Evolutionary conservation across 2,888 invertebrate genomes (phyloP).

Genomic region (Aphidoletes aphidimyza): DNA sequence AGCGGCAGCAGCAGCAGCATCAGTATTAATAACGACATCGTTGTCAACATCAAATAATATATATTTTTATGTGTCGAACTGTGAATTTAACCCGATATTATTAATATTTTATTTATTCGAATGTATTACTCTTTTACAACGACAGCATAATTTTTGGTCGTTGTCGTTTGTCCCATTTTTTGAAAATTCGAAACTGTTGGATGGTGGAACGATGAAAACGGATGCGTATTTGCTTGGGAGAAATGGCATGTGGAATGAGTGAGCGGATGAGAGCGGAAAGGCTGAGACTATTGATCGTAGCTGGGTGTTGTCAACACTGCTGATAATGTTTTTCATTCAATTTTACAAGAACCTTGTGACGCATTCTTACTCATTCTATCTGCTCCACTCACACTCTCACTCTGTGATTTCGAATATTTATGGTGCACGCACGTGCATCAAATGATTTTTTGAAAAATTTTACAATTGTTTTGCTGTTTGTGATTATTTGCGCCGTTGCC

Average conservation of each 20-base stretch:
- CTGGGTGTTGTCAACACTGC: conserved; percentile 37
- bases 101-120: conserved; percentile 51
- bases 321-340: conserved; percentile 29
- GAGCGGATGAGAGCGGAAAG: no score
- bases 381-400: no score
- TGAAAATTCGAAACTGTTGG: not conserved
- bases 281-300: conserved; percentile 23
- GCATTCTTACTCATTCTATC: no score
- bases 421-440: conserved; percentile 53
- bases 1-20: no score
- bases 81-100: conserved; percentile 31
- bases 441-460: conserved; percentile 54
- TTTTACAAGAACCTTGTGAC: conserved; percentile 27
- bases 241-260: no score
- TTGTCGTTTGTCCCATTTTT: not conserved
- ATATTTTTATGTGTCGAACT: conserved; percentile 23
- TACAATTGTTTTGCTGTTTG: conserved; percentile 43
- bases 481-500: not conserved
- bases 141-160: not conserved
- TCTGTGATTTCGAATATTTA: conserved; percentile 55
- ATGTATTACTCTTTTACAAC: conserved; percentile 1
- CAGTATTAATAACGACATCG: conserved; percentile 16
- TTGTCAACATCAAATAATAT: not conserved
- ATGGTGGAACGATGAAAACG: no score
- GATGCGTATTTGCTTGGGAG: no score